A percentile compares a stretch with the other conserved stretches of the same genome.
These are phyloP conservation scores for Scaptomyza reducta DNA, from an alignment of 2,888 invertebrate genomes.

Conservation along the genomic window DNA sequence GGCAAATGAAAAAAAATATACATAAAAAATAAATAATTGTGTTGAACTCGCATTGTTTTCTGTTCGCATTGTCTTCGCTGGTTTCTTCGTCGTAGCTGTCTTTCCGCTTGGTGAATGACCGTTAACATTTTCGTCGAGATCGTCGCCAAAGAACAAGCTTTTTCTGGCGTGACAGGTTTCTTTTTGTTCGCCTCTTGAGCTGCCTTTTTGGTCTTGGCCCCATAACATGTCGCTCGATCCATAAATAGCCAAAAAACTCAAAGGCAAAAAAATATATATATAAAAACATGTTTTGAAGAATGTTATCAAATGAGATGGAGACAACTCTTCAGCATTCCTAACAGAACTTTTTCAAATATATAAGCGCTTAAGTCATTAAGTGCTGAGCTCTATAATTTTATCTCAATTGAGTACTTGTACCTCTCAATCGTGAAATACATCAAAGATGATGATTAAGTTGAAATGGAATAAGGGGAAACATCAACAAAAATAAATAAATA, in stretches of 20 bases:
- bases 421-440: neutral
- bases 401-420: neutral
- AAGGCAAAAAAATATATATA: conserved; percentile 2
- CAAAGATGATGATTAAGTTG: no score
- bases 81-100: neutral
- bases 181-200: conserved; percentile 24
- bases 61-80: conserved; percentile 28
- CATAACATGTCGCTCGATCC: conserved; percentile 16
- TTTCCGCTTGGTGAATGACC: conserved; percentile 65
- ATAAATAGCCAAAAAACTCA: conserved; percentile 14
- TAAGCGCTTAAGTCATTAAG: neutral
- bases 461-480: no score
- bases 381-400: neutral
- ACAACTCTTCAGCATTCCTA: neutral
- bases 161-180: conserved; percentile 55
- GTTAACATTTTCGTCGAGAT: conserved; percentile 63
- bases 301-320: conserved; percentile 10
- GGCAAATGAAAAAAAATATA: conserved; percentile 1
- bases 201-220: conserved; percentile 15
- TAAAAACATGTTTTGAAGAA: conserved; percentile 1
- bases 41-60: conserved; percentile 49
- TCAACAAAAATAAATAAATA: no score
- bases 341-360: neutral
- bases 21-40: conserved; percentile 50
- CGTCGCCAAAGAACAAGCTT: conserved; percentile 50